A percentile compares a stretch with the other conserved stretches of the same genome.
These are phyloP conservation scores for Hippocampus kuda DNA, from an alignment of 2,797 vertebrate species.

Conservation along the genomic window DNA sequence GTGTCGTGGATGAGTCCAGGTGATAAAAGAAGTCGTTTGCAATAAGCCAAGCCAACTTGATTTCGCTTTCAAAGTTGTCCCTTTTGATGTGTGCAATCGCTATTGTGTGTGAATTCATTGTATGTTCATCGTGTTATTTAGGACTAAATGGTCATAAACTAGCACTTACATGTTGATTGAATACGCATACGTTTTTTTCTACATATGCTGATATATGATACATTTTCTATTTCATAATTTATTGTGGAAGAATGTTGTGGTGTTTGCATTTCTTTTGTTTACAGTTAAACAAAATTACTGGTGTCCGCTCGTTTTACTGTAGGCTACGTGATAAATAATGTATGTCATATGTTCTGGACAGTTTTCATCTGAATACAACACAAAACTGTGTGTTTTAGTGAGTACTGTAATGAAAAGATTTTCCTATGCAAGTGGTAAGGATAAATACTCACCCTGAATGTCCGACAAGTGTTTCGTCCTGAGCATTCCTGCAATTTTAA, in stretches of 20 bases:
- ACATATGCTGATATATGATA: neutral
- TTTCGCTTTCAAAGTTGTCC: conserved; percentile 23
- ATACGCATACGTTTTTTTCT: conserved; percentile 8
- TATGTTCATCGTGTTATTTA: conserved; percentile 1
- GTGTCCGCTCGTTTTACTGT: neutral
- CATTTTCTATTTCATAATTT: conserved; percentile 2
- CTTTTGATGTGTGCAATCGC: conserved; percentile 44
- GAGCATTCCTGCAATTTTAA: neutral
- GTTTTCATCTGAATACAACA: neutral
- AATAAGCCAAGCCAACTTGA: conserved; percentile 45
- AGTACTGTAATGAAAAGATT: neutral
- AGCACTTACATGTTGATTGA: conserved; percentile 22
- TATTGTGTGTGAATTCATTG: conserved; percentile 18
- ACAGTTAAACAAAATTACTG: neutral
- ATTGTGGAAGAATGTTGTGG: conserved; percentile 2
- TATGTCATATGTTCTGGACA: neutral
- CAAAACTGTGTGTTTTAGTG: neutral
- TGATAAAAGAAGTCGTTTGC: conserved; percentile 28
- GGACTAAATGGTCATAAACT: conserved; percentile 10
- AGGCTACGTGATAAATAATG: neutral
- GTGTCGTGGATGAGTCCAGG: conserved; percentile 17
- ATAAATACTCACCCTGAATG: neutral
- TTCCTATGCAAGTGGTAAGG: conserved; percentile 1
- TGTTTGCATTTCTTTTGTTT: neutral
- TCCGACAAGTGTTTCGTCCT: neutral